Evolutionary conservation across 2,888 invertebrate genomes (phyloP), one percentile per base, ranked within the genome.

Genomic region (Tryphoninae sp.): DNA sequence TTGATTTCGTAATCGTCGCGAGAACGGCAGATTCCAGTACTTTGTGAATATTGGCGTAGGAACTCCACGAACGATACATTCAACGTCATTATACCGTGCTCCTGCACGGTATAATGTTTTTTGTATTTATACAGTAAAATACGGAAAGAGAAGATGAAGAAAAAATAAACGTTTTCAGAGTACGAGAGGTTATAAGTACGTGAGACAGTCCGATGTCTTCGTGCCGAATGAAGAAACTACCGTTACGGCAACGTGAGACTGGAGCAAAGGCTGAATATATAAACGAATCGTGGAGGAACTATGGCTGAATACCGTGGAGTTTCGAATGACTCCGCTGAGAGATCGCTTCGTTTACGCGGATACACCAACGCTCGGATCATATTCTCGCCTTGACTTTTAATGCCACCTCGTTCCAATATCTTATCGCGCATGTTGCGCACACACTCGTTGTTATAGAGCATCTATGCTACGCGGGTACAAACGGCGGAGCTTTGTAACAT

Each of bases 161-260:
- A 33, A 33, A 33, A 33, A 33, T 33, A 7, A 33, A 33, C 33
- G 4, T 19, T 55, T 55, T 55, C 55, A 19, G 19, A 33, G 33
- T 33, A 33, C 33, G 33, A 33, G 6, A 6, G 7, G 33, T 3
- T 33, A 33, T 55, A 55, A 8, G 19, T 19, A 19, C 8, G 8
- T 16, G 55, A n/a, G n/a, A 19, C 51, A 6, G 51, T 33, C 26
- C 42, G 58, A n/a, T 33, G 61, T 55, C 16, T 64, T 68, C 40
- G 64, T 45, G 62, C 40, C 58, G 59, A 53, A 23, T 71, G 53
- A 71, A 23, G 64, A 59, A 80, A 80, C 75, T 80, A 65, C 75
- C 75, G 75, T 75, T 75, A 75, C 51, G 64, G 19, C 45, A 61
- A 49, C 53, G 45, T 26, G 62, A 76, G 61, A 71, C 53, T 55